Percentiles rank a stretch among this genome's conserved stretches.
These are phyloP conservation scores for Cataglyphis livida DNA, from an alignment of 2,888 invertebrate species.

Conservation along the genomic window DNA sequence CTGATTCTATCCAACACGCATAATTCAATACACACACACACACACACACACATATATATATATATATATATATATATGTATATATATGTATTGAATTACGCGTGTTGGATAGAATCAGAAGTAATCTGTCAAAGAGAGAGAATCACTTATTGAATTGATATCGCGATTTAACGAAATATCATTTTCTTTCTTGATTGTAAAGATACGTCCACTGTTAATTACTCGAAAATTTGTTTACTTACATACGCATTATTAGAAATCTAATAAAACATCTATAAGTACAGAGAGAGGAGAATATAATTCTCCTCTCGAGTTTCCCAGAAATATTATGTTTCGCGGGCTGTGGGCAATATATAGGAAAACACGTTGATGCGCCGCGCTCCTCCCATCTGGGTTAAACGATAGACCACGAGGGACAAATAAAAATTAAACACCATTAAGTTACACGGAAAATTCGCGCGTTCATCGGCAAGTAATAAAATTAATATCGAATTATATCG, in stretches of 20 bases:
- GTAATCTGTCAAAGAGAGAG: background rate
- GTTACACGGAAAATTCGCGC: constrained; percentile 42
- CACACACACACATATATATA: too few species aligned
- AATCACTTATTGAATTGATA: constrained; percentile 18
- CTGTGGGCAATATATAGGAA: background rate
- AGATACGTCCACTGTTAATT: background rate
- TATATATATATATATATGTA: too few species aligned
- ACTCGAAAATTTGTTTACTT: background rate
- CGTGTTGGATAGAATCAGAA: background rate
- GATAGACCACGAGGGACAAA: constrained; percentile 28
- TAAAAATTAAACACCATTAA: constrained; percentile 45
- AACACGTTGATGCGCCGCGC: background rate
- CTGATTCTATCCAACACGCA: too few species aligned
- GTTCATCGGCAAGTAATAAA: constrained; percentile 48
- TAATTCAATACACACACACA: too few species aligned
- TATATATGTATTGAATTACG: background rate
- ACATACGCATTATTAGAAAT: background rate
- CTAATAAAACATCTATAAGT: background rate
- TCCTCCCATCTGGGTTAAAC: constrained; percentile 14
- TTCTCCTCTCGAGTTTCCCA: constrained; percentile 16
- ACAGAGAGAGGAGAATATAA: background rate
- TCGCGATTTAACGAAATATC: background rate
- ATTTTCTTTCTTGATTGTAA: too few species aligned
- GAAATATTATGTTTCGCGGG: constrained; percentile 7
- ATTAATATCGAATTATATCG: constrained; percentile 53